Evolutionary conservation across 1,140 invertebrate genomes (phyloP).

Genomic region (Trichonephila inaurata): DNA sequence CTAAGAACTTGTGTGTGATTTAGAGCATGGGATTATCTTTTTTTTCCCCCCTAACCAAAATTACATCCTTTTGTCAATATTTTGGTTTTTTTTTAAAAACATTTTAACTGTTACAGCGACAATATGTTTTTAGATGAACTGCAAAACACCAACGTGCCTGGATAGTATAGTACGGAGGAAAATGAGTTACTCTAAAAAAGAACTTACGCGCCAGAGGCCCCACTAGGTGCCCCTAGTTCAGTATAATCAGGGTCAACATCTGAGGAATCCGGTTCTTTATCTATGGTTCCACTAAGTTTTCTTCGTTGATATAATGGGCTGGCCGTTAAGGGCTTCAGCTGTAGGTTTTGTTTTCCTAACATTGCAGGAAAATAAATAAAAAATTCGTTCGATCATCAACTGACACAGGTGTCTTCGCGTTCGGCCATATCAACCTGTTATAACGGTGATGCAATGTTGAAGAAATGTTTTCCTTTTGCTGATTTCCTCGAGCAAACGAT

Average conservation of each 20-base stretch:
- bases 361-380: background rate
- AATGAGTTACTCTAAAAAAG: background rate
- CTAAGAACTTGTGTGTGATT: too few species aligned
- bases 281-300: conserved; percentile 39
- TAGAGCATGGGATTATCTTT: too few species aligned
- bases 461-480: background rate
- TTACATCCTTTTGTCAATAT: background rate
- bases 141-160: background rate
- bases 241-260: conserved; percentile 69
- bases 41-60: background rate
- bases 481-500: background rate
- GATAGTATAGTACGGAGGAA: background rate
- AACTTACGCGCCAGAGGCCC: conserved; percentile 5
- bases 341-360: conserved; percentile 44
- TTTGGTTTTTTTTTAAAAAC: background rate
- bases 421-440: background rate
- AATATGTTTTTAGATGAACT: background rate
- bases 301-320: conserved; percentile 60
- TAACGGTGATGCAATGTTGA: conserved; percentile 27
- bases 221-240: conserved; percentile 50
- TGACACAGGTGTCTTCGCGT: background rate
- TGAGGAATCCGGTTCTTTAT: conserved; percentile 43
- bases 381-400: background rate
- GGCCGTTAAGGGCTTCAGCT: conserved; percentile 38
- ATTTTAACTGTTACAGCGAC: background rate